These are phyloP conservation scores for Saccopteryx leptura DNA, from an alignment of 2,113 vertebrate species.

Conservation along the genomic window DNA sequence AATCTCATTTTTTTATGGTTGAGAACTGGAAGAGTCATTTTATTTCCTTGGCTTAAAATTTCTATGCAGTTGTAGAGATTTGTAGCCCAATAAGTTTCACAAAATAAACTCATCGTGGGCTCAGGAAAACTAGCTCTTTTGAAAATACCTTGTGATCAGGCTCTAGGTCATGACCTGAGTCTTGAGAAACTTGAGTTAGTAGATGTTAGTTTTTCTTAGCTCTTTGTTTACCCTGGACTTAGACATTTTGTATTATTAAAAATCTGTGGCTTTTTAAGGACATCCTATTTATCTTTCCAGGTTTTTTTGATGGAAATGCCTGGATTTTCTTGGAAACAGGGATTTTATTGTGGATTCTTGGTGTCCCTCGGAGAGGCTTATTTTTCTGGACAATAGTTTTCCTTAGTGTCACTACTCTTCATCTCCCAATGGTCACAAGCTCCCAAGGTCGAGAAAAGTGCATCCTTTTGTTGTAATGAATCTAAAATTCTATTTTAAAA, in stretches of 20 bases:
- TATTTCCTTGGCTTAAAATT: slow-evolving; percentile 71
- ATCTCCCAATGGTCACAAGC: slow-evolving; percentile 88
- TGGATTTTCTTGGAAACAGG: slow-evolving; percentile 89
- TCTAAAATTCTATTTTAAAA: slow-evolving; percentile 83
- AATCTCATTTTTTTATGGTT: slow-evolving; percentile 32
- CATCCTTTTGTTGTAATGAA: slow-evolving; percentile 88
- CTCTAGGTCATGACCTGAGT: slow-evolving; percentile 84
- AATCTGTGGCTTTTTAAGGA: slow-evolving; percentile 89
- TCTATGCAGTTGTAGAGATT: not conserved
- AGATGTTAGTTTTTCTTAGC: slow-evolving; percentile 88
- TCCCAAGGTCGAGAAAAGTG: slow-evolving; percentile 88
- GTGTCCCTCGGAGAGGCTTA: slow-evolving; percentile 90
- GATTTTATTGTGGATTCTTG: slow-evolving; percentile 89
- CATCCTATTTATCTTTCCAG: slow-evolving; percentile 89
- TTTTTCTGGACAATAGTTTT: slow-evolving; percentile 89
- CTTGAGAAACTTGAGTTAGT: slow-evolving; percentile 87
- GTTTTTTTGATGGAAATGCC: slow-evolving; percentile 90
- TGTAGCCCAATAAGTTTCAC: slow-evolving; percentile 54
- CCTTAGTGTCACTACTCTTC: slow-evolving; percentile 88
- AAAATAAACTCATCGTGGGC: slow-evolving; percentile 68
- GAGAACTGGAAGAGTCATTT: slow-evolving; percentile 28
- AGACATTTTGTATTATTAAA: slow-evolving; percentile 90
- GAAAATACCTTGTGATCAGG: slow-evolving; percentile 83
- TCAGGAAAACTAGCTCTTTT: slow-evolving; percentile 81
- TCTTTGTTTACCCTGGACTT: slow-evolving; percentile 89